Conservation (phyloP, 2,113 vertebrate species). For the Ursus arctos region DNA sequence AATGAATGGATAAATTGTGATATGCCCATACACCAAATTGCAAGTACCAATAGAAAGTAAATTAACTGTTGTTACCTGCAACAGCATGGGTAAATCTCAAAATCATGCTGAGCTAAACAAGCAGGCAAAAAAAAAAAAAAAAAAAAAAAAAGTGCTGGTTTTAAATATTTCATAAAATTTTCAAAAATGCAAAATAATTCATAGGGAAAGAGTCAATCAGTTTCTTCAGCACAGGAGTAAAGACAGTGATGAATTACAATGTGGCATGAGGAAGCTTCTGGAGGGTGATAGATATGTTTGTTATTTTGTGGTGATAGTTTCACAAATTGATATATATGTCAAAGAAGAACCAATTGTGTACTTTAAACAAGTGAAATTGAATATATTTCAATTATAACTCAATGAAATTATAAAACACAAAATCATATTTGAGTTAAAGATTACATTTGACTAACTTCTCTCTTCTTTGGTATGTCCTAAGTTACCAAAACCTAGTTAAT, state of each 20-base stretch:
- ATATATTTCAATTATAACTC: background rate
- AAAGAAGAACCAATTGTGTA: background rate
- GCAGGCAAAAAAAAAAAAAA: background rate
- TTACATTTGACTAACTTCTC: background rate
- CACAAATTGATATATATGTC: background rate
- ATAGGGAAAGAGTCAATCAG: background rate
- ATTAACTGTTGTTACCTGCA: background rate
- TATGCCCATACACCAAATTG: background rate
- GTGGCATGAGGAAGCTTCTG: background rate
- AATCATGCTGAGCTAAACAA: background rate
- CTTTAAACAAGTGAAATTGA: background rate
- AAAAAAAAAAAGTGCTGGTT: background rate
- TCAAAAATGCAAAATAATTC: background rate
- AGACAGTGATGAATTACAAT: background rate
- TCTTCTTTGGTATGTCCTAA: background rate
- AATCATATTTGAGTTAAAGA: background rate
- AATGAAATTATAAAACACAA: background rate
- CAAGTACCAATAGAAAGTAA: background rate
- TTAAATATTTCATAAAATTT: background rate
- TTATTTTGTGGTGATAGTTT: background rate
- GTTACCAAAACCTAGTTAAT: background rate
- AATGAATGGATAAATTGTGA: background rate
- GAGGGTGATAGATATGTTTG: background rate
- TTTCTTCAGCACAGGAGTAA: background rate
- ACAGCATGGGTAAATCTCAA: background rate